phyloP scores from a whole-genome alignment of 2,888 invertebrate genomes.

The Volucella inanis region DNA sequence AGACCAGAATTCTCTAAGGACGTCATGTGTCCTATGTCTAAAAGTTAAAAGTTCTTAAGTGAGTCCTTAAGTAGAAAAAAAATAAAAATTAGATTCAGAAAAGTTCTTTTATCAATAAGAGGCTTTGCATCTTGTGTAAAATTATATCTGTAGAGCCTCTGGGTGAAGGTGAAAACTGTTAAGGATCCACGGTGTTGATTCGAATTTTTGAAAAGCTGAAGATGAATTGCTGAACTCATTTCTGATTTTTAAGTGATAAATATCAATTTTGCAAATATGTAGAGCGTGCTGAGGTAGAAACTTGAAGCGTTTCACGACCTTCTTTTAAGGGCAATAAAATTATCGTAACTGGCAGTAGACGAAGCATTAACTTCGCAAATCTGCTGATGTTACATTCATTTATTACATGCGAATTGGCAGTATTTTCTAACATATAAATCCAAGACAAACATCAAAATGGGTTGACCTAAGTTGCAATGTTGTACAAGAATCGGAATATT shows the following conservation, averaged over 20 bases:
- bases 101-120: constrained; percentile 1
- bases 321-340: no score
- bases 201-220: background rate
- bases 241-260: background rate
- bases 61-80: constrained; percentile 10
- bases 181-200: background rate
- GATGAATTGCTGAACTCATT: background rate
- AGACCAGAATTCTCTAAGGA: constrained; percentile 25
- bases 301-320: no score
- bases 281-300: no score
- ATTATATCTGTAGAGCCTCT: constrained; percentile 31
- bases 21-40: constrained; percentile 23
- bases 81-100: constrained; percentile 18
- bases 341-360: no score
- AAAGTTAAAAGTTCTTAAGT: constrained; percentile 8
- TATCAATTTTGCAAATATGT: no score
- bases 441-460: no score
- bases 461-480: no score
- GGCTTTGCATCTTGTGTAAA: constrained; percentile 15
- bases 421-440: no score
- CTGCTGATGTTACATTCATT: no score
- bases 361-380: no score
- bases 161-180: constrained; percentile 58
- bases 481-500: no score
- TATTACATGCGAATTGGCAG: no score